Percentiles rank a stretch among this genome's conserved stretches.
Conservation (phyloP, 2,797 vertebrate species). For the Clarias fuscus region DNA sequence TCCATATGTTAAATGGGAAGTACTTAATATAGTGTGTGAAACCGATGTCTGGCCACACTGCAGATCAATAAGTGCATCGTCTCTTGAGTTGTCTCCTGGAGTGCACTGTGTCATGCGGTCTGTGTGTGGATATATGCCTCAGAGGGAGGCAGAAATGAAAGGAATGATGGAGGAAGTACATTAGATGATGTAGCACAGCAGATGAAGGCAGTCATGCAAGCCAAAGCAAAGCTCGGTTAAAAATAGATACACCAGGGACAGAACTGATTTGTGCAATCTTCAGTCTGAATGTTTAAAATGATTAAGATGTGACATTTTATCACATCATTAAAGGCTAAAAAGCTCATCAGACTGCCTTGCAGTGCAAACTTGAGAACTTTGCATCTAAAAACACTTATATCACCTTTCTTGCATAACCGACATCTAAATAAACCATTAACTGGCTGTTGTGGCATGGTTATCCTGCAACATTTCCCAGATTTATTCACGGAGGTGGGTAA, state of each 20-base stretch:
- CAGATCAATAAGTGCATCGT: slow-evolving; percentile 21
- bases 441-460: neutral
- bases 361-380: neutral
- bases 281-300: slow-evolving; percentile 15
- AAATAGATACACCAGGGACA: slow-evolving; percentile 2
- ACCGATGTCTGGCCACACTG: neutral
- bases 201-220: slow-evolving; percentile 22
- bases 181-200: neutral
- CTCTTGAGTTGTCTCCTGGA: neutral
- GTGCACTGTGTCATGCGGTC: neutral
- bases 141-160: slow-evolving; percentile 20
- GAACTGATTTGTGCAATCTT: neutral
- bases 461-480: slow-evolving; percentile 28
- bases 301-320: neutral
- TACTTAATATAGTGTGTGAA: neutral
- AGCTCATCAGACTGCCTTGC: too few relatives aligned
- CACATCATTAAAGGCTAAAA: neutral
- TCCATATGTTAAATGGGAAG: neutral
- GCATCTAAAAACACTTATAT: neutral
- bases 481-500: neutral
- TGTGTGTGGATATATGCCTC: slow-evolving; percentile 26
- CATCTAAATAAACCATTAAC: neutral
- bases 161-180: slow-evolving; percentile 30
- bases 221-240: slow-evolving; percentile 25
- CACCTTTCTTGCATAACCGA: neutral